phyloP scores from a whole-genome alignment of 2,113 vertebrate genomes.

The Pterophyllum scalare region DNA sequence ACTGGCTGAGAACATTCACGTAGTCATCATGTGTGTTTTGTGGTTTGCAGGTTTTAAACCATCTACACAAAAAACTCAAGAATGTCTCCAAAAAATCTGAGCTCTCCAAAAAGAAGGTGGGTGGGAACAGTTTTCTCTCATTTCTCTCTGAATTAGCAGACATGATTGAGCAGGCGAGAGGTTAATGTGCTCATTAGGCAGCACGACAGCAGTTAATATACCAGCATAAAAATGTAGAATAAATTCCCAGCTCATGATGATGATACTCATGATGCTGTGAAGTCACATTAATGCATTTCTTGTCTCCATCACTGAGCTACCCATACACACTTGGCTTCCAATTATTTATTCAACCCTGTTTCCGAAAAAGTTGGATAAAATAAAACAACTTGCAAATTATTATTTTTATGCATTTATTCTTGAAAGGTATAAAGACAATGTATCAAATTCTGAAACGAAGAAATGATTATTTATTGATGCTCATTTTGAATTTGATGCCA shows the following conservation, averaged over 20 bases:
- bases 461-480: too few relatives aligned
- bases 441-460: too few relatives aligned
- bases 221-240: neutral
- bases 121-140: neutral
- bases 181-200: neutral
- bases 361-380: too few relatives aligned
- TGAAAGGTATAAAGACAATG: too few relatives aligned
- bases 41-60: slow-evolving; percentile 89
- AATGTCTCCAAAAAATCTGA: slow-evolving; percentile 96
- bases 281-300: neutral
- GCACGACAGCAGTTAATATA: neutral
- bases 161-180: neutral
- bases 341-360: neutral
- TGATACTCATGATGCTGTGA: too few relatives aligned
- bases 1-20: neutral
- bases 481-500: too few relatives aligned
- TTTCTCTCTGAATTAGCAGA: neutral
- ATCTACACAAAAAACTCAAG: slow-evolving; percentile 93
- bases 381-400: too few relatives aligned
- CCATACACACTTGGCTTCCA: neutral
- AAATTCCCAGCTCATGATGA: too few relatives aligned
- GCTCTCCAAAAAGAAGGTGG: slow-evolving; percentile 94
- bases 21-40: neutral
- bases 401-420: too few relatives aligned
- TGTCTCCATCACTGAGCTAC: fast-evolving